phyloP scores from a whole-genome alignment of 2,113 vertebrate genomes.

The Hemicordylus capensis region DNA sequence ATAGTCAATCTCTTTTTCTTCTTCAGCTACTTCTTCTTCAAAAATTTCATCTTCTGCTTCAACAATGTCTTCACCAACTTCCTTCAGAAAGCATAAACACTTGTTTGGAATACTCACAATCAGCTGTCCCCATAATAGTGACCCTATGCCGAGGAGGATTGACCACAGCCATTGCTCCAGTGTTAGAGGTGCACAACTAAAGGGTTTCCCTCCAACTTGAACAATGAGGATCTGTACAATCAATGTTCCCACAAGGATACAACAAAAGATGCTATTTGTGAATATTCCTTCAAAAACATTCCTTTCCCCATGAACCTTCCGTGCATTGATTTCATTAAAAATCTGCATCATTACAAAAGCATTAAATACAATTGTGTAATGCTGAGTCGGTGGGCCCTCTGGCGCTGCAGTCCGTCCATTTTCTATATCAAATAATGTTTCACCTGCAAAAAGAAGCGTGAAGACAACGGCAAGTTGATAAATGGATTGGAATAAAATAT shows the following conservation, averaged over 20 bases:
- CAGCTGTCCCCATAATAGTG: neutral
- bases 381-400: too few species aligned
- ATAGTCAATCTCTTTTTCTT: neutral
- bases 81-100: neutral
- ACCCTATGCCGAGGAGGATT: neutral
- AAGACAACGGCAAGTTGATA: too few species aligned
- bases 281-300: neutral
- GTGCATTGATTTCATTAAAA: too few species aligned
- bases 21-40: neutral
- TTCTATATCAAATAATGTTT: too few species aligned
- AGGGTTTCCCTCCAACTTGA: too few species aligned
- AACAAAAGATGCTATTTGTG: neutral
- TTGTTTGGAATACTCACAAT: neutral
- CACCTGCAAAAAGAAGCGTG: too few species aligned
- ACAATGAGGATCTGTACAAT: too few species aligned
- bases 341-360: too few species aligned
- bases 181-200: neutral
- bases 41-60: too few species aligned
- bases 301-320: neutral
- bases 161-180: neutral
- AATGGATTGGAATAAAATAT: neutral
- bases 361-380: too few species aligned
- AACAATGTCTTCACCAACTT: neutral
- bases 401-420: too few species aligned
- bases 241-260: neutral